phyloP scores from a whole-genome alignment of 2,113 vertebrate genomes.

The Forbesichthys papilliferus region DNA sequence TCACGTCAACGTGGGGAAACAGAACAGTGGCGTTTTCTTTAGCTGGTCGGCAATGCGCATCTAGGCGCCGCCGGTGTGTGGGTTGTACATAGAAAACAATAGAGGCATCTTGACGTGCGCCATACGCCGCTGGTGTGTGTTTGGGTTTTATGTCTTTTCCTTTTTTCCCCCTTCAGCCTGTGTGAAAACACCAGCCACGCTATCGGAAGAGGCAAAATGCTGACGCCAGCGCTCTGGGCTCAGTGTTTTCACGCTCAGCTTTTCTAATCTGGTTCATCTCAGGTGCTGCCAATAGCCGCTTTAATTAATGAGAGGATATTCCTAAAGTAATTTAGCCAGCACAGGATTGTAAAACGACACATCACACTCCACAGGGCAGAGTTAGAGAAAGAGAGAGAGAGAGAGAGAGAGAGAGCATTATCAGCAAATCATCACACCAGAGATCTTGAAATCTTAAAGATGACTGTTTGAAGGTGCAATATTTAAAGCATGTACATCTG shows the following conservation, averaged over 20 bases:
- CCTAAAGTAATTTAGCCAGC: constrained; percentile 72
- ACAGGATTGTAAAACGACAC: constrained; percentile 69
- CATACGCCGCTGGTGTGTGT: no score
- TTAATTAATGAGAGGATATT: constrained; percentile 78
- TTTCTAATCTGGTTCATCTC: constrained; percentile 78
- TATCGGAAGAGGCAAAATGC: constrained; percentile 51
- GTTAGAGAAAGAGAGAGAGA: constrained; percentile 20
- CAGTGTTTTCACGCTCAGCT: constrained; percentile 66
- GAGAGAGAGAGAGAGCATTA: constrained; percentile 16
- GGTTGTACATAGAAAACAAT: no score
- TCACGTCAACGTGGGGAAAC: no score
- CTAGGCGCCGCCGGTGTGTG: no score
- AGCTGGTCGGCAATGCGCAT: no score
- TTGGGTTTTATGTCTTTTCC: no score
- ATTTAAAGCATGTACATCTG: no score
- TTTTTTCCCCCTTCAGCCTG: no score
- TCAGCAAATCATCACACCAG: constrained; percentile 34
- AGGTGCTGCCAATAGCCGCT: constrained; percentile 72
- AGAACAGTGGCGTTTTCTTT: no score
- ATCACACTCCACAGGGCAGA: constrained; percentile 56
- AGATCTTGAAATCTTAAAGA: constrained; percentile 20
- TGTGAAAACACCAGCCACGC: background rate
- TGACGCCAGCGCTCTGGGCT: constrained; percentile 57
- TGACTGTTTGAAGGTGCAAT: background rate
- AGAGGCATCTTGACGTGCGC: no score